Evolutionary conservation across 1,140 invertebrate genomes (phyloP).

Genomic region (Nasonia vitripennis): DNA sequence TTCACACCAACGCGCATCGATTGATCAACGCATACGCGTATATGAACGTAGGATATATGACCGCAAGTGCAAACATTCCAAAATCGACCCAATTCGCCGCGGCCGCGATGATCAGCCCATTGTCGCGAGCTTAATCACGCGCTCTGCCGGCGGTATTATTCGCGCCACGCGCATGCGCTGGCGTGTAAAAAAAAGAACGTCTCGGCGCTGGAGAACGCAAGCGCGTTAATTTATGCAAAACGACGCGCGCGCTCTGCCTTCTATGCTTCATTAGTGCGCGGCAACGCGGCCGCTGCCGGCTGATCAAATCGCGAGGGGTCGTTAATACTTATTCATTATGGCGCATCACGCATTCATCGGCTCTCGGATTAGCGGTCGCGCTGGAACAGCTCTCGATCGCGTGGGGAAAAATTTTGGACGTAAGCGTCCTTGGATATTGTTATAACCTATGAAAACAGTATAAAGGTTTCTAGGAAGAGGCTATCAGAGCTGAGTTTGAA

Average conservation of each 20-base stretch:
- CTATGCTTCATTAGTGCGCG: conserved; percentile 45
- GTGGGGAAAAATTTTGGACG: too few species aligned
- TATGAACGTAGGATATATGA: too few species aligned
- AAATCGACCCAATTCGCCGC: neutral
- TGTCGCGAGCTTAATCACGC: neutral
- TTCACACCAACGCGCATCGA: too few species aligned
- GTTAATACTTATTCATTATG: conserved; percentile 53
- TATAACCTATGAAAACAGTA: too few species aligned
- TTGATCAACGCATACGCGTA: too few species aligned
- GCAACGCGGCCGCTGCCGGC: neutral
- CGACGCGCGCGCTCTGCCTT: conserved; percentile 1
- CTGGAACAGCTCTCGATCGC: neutral
- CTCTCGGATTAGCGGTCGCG: neutral
- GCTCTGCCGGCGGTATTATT: neutral
- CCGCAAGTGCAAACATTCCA: too few species aligned
- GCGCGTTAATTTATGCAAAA: conserved; percentile 40
- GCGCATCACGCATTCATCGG: conserved; percentile 37
- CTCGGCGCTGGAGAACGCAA: neutral
- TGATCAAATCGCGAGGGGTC: conserved; percentile 27
- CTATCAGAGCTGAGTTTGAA: too few species aligned
- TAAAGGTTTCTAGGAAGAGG: too few species aligned
- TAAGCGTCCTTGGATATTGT: too few species aligned
- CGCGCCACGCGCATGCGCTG: too few species aligned
- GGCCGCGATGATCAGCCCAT: neutral
- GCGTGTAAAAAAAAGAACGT: neutral